These are phyloP conservation scores for Takifugu ocellatus DNA, from an alignment of 2,797 vertebrate species.

Conservation along the genomic window DNA sequence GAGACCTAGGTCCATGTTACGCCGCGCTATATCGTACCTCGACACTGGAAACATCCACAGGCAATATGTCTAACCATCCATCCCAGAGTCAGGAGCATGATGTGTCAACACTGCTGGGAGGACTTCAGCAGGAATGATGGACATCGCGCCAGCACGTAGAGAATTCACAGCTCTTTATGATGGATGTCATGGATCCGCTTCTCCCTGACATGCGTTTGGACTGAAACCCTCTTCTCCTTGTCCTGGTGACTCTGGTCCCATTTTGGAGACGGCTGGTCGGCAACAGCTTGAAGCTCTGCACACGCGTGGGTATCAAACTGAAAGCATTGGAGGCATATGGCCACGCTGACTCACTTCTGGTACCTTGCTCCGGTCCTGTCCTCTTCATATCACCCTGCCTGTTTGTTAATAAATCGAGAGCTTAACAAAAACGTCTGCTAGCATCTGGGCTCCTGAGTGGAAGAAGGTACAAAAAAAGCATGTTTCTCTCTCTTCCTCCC, in stretches of 20 bases:
- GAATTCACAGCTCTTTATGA: no score
- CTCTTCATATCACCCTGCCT: conserved; percentile 23
- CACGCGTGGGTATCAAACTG: not conserved
- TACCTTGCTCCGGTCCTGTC: conserved; percentile 7
- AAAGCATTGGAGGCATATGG: not conserved
- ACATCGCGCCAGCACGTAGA: no score
- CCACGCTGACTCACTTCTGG: not conserved
- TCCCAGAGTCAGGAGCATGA: not conserved
- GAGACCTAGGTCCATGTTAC: conserved; percentile 64
- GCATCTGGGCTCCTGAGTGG: conserved; percentile 15
- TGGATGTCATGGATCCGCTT: no score
- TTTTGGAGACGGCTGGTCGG: no score
- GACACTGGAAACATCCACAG: not conserved
- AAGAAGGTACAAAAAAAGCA: conserved; percentile 33
- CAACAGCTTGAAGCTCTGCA: not conserved
- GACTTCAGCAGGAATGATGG: not conserved
- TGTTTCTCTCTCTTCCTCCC: conserved; percentile 31
- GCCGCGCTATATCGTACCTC: conserved; percentile 43
- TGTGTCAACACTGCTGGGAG: not conserved
- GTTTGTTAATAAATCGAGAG: not conserved
- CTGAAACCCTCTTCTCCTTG: no score
- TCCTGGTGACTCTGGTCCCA: no score
- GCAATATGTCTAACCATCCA: not conserved
- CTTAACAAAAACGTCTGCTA: not conserved
- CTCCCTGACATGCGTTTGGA: no score